Base-by-base conservation (phyloP, 1,140 invertebrate species). In the Cecropterus lyciades region DNA sequence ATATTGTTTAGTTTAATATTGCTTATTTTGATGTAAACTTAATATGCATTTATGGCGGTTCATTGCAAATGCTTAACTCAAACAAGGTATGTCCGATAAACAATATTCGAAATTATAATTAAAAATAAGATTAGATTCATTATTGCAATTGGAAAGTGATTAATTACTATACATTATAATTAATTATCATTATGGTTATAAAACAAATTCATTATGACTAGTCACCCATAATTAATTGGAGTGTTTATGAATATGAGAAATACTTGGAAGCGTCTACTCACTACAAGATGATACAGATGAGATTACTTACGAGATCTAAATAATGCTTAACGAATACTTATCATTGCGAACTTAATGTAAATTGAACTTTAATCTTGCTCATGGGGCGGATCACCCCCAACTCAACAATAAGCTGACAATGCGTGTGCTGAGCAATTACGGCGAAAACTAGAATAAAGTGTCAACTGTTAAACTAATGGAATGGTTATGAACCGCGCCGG, bases 171-270 rank as follows among this genome's bases (percentile, higher is more conserved):
- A 77, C 33, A 73, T 53, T 33, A 53, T 48, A 43, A 15, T 56
- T 70, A 65, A 57, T 57, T 65, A 75, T 66, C 48, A 70, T 69
- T 73, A 78, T 68, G 65, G 71, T 75, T 80, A 80, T 57, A 79
- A 82, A 82, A 72, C 70, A 79, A 84, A 84, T 81, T 84, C 77
- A 84, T 81, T 91, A 89, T 91, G 89, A 91, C 89, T 91, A 89
- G 89, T 75, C 73, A 80, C 82, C 77, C 73, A 69, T 66, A 51
- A 60, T 51, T 60, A 48, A 64, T 57, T 59, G 71, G 69, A 67
- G 73, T 67, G 70, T 70, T 63, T 42, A 72, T 72, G 75, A 77
- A 70, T 71, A 63, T 51, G 59, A 71, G 51, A 70, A 67, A 72
- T 71, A 70, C 70, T 75, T 45, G 65, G 70, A 72, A 73, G 69